Evolutionary conservation across 2,797 vertebrate species (phyloP).

Genomic region (Notolabrus celidotus): DNA sequence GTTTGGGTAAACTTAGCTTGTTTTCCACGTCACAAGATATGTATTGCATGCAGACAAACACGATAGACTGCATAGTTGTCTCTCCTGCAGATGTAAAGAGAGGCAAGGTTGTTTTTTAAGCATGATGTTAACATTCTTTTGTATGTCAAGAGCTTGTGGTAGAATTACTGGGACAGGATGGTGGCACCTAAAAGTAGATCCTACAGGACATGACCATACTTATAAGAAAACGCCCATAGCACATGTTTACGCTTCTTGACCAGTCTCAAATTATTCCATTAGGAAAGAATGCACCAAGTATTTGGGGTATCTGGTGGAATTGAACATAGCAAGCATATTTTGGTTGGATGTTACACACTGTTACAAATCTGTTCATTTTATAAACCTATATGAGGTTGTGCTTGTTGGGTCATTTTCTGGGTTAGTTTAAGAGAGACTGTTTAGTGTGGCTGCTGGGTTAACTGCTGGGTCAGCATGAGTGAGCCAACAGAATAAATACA

Average conservation of each 20-base stretch:
- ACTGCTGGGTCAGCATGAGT: too few species aligned
- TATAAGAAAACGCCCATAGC: not conserved
- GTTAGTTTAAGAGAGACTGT: too few species aligned
- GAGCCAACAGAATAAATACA: too few species aligned
- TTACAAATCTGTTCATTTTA: too few species aligned
- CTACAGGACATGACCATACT: not conserved
- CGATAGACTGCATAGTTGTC: not conserved
- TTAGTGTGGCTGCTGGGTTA: too few species aligned
- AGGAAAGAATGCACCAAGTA: not conserved
- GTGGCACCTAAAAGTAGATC: constrained; percentile 15
- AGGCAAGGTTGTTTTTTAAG: not conserved
- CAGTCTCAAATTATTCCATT: not conserved
- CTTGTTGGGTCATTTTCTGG: too few species aligned
- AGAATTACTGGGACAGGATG: constrained; percentile 11
- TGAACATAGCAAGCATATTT: not conserved
- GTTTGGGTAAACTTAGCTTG: not conserved
- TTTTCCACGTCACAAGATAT: not conserved
- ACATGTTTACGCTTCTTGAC: not conserved
- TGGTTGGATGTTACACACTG: too few species aligned
- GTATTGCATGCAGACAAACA: not conserved
- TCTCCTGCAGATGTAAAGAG: not conserved
- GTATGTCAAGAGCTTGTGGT: constrained; percentile 13
- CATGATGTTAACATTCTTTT: constrained; percentile 24
- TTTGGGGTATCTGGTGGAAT: not conserved
- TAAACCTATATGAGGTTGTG: too few species aligned